Evolutionary conservation across 1,140 invertebrate species (phyloP), one percentile per base, ranked within the genome.

Genomic region (Leptoteleia sp.): DNA sequence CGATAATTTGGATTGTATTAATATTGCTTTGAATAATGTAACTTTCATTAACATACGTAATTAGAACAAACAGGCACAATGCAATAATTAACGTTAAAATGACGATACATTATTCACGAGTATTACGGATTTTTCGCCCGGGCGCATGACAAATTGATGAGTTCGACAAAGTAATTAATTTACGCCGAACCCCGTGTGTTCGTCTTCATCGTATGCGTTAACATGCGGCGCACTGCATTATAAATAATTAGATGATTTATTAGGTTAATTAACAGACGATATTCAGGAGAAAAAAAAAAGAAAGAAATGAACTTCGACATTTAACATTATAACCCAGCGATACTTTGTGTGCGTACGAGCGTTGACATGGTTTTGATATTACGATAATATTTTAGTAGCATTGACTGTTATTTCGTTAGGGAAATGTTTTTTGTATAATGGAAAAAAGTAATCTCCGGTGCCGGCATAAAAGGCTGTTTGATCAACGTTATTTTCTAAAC

Each of bases 91-190:
- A 61, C 42, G 38, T 57, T 29, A 27, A 40, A 55, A 33, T 19
- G 12, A 13, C 13, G 11, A 47, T 61, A 45, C 40, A 61, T 61
- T 61, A 61, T 47, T 61, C 55, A 61, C n/a, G 27, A 47, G 42
- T 4, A 38, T 45, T 33, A 27, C 29, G 12, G 29, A 45, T 61
- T 61, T 61, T 61, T 61, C 12, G 12, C 8, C 16, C 7, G 7
- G 29, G 16, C 19, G 22, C 16, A 27, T 61, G 11, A 35, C 29
- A 37, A 61, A 61, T 43, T 61, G 43, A 47, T 61, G 57, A 47
- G 22, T 50, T 38, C 35, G 45, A 12, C 33, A 27, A 55, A 55
- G 35, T 62, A 48, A 62, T 48, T 48, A 16, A 62, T 62, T 62
- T 48, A 50, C 25, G 33, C 7, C 7, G 12, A 12, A 13, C 31